These are phyloP conservation scores for Catonia carolina DNA, from an alignment of 2,888 invertebrate genomes.

Conservation along the genomic window DNA sequence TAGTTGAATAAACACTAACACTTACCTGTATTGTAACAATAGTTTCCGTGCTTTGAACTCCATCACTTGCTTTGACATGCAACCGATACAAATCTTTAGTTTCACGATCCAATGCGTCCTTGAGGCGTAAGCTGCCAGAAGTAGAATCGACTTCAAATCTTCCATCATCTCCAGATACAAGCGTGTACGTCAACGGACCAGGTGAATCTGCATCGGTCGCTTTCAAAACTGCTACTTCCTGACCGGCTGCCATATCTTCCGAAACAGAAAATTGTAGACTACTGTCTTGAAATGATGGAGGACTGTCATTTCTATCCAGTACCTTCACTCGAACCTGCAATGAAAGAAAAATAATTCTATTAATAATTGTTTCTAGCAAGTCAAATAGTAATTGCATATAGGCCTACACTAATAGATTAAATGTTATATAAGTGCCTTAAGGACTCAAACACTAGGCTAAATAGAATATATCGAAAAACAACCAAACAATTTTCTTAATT, in stretches of 20 bases:
- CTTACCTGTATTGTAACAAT: conserved; percentile 70
- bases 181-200: conserved; percentile 66
- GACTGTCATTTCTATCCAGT: conserved; percentile 89
- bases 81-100: conserved; percentile 70
- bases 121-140: conserved; percentile 65
- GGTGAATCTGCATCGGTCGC: conserved; percentile 83
- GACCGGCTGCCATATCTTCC: conserved; percentile 78
- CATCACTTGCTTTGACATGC: conserved; percentile 78
- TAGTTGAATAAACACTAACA: too few relatives aligned
- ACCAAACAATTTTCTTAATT: too few relatives aligned
- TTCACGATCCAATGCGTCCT: conserved; percentile 78
- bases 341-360: conserved; percentile 40
- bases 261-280: conserved; percentile 69
- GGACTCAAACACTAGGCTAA: too few relatives aligned
- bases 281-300: conserved; percentile 76
- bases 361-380: too few relatives aligned
- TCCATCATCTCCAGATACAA: conserved; percentile 55
- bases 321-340: conserved; percentile 80
- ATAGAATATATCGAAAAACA: too few relatives aligned
- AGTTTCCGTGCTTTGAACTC: conserved; percentile 76
- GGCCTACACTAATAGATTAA: too few relatives aligned
- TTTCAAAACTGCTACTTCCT: conserved; percentile 65
- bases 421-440: too few relatives aligned
- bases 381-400: too few relatives aligned
- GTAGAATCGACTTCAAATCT: conserved; percentile 69